Percentiles rank a stretch among this genome's conserved stretches.
Conservation (phyloP, 2,113 vertebrate species). For the Tonatia bakeri region DNA sequence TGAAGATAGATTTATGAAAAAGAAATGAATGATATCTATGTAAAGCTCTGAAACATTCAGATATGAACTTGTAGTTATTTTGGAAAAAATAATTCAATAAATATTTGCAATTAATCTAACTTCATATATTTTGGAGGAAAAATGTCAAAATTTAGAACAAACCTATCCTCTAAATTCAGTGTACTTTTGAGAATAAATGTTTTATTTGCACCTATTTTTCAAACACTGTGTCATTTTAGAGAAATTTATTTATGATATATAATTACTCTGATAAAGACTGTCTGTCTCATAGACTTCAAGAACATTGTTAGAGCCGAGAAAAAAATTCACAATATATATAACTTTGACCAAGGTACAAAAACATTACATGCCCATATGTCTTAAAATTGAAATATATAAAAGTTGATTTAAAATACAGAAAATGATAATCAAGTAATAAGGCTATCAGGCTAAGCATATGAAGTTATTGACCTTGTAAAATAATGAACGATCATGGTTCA, state of each 20-base stretch:
- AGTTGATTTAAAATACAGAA: neutral
- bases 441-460: neutral
- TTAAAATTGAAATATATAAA: neutral
- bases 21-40: neutral
- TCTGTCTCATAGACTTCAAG: neutral
- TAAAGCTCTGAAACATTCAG: neutral
- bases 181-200: neutral
- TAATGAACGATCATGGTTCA: neutral
- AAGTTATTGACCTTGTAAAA: neutral
- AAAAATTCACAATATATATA: neutral
- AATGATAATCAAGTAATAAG: neutral
- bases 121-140: neutral
- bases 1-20: neutral
- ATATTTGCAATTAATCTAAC: neutral
- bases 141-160: neutral
- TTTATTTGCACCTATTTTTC: neutral
- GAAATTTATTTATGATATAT: conserved; percentile 23
- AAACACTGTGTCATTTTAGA: neutral
- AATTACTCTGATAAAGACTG: neutral
- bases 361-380: neutral
- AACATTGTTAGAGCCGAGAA: neutral
- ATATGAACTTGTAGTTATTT: neutral
- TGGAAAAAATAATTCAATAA: neutral
- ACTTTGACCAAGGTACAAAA: neutral
- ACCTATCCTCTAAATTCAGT: neutral